A percentile compares a stretch with the other conserved stretches of the same genome.
phyloP scores from a whole-genome alignment of 2,797 vertebrate genomes.

The Peromyscus aztecus region DNA sequence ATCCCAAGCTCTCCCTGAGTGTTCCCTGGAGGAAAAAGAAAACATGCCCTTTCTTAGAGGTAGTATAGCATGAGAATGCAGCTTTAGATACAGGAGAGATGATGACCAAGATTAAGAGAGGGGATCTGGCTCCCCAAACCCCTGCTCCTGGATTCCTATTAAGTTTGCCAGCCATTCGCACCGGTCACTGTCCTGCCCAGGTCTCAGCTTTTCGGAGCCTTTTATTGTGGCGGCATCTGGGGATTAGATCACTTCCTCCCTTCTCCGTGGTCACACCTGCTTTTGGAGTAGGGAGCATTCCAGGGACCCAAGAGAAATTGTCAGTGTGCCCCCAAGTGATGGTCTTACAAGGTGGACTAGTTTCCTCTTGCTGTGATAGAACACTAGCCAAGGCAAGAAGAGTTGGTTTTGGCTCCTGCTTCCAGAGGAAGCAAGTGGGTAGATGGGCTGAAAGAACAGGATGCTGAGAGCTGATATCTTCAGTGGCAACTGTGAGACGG shows the following conservation, averaged over 20 bases:
- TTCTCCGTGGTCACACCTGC: not conserved
- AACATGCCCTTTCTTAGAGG: no score
- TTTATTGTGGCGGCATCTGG: not conserved
- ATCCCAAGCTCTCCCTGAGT: not conserved
- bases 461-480: not conserved
- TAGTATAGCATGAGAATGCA: not conserved
- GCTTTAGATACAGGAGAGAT: not conserved
- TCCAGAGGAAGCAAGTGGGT: not conserved
- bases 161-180: not conserved
- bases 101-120: not conserved
- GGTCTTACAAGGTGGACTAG: no score
- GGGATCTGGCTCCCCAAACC: not conserved
- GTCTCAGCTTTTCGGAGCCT: not conserved
- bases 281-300: not conserved
- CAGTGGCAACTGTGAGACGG: not conserved
- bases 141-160: not conserved
- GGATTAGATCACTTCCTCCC: not conserved
- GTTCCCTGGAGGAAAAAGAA: not conserved
- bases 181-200: no score
- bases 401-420: not conserved
- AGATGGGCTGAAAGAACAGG: not conserved
- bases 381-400: not conserved
- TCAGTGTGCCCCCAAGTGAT: slow-evolving; percentile 40
- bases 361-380: not conserved
- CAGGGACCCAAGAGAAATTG: not conserved